These are phyloP conservation scores for Brenthis daphne DNA, from an alignment of 2,888 invertebrate species.

Conservation along the genomic window DNA sequence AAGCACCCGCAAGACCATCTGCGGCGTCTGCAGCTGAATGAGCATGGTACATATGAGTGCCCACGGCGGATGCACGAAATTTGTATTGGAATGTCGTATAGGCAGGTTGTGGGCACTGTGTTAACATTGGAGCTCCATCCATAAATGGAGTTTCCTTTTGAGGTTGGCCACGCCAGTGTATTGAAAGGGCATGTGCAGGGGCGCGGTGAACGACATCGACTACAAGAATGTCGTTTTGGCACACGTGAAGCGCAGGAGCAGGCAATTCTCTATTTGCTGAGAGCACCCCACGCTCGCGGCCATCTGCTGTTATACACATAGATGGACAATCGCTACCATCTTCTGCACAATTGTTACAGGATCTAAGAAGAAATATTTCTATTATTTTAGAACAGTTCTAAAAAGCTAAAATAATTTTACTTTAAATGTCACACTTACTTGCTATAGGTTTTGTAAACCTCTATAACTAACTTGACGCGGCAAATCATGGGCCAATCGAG, in stretches of 20 bases:
- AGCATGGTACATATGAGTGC: constrained; percentile 89
- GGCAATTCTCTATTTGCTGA: constrained; percentile 86
- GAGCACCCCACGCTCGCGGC: constrained; percentile 83
- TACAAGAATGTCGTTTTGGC: constrained; percentile 88
- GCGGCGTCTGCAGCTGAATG: constrained; percentile 86
- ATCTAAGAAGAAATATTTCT: constrained; percentile 59
- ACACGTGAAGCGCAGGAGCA: constrained; percentile 84
- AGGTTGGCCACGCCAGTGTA: constrained; percentile 92
- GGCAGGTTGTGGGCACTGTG: constrained; percentile 89
- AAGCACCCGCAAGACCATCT: constrained; percentile 87
- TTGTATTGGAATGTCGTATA: constrained; percentile 89
- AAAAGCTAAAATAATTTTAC: too few relatives aligned
- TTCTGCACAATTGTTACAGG: constrained; percentile 85
- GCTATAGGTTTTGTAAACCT: constrained; percentile 87
- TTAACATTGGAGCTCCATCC: constrained; percentile 90
- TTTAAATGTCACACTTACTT: constrained; percentile 75
- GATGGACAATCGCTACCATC: constrained; percentile 82
- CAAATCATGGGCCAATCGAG: constrained; percentile 91
- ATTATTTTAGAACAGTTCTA: neutral
- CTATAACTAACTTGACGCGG: constrained; percentile 87
- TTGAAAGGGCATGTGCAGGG: constrained; percentile 86
- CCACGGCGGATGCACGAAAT: constrained; percentile 86
- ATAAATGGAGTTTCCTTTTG: constrained; percentile 86
- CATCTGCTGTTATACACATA: constrained; percentile 86
- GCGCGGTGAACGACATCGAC: constrained; percentile 89